Conservation (phyloP, 2,797 vertebrate genomes). For the Rhinoraja longicauda region DNA sequence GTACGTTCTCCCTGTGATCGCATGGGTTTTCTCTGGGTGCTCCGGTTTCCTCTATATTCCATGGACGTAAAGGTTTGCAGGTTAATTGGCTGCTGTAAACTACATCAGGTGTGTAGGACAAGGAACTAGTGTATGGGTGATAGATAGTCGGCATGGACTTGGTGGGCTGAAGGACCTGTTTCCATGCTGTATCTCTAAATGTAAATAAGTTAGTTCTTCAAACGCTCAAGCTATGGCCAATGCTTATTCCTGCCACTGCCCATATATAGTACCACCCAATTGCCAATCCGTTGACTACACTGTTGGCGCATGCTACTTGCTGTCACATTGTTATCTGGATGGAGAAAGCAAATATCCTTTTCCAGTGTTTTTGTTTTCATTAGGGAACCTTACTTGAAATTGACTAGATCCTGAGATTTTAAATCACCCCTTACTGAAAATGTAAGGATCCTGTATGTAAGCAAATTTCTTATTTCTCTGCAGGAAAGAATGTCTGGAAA, state of each 20-base stretch:
- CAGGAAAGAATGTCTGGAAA: neutral
- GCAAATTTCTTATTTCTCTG: neutral
- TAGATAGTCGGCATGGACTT: no score
- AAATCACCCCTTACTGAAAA: neutral
- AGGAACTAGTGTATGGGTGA: no score
- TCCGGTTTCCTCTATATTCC: no score
- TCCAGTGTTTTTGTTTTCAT: neutral
- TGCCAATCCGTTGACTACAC: neutral
- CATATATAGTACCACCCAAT: neutral
- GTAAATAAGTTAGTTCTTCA: neutral
- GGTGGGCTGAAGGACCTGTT: no score
- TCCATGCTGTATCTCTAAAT: no score
- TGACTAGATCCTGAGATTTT: neutral
- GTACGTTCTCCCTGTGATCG: no score
- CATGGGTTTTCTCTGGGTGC: no score
- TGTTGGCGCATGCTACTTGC: neutral
- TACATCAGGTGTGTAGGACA: no score
- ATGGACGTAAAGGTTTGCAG: no score
- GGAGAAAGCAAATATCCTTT: neutral
- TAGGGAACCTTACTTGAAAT: neutral
- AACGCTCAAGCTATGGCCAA: neutral
- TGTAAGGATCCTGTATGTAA: neutral
- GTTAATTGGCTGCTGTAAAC: no score
- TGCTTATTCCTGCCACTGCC: neutral
- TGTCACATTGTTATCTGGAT: neutral